Conservation (phyloP, 1,140 invertebrate genomes). For the Drosophila ogumai region DNA sequence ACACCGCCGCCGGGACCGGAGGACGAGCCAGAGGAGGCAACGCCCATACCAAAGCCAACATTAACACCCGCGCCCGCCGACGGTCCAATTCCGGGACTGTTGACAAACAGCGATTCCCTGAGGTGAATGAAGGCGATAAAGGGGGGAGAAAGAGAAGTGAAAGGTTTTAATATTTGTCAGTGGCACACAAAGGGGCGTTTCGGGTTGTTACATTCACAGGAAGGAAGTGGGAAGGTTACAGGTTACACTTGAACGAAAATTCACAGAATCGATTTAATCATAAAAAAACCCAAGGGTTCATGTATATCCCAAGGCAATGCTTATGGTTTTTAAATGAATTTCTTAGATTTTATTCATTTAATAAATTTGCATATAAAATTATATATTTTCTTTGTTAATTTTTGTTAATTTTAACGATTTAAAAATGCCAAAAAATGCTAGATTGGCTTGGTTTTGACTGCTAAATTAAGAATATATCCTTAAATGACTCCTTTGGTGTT, state of each 20-base stretch:
- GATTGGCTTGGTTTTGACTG: too few relatives aligned
- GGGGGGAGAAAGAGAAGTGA: conserved; percentile 20
- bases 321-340: not conserved
- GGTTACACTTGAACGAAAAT: not conserved
- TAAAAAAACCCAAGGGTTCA: too few relatives aligned
- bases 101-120: conserved; percentile 84
- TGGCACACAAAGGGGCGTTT: conserved; percentile 24
- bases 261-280: not conserved
- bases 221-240: not conserved
- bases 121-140: conserved; percentile 2
- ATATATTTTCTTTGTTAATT: too few relatives aligned
- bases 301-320: too few relatives aligned
- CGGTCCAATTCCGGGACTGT: conserved; percentile 61
- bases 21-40: not conserved
- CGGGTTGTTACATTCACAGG: not conserved
- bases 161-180: conserved; percentile 68
- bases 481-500: too few relatives aligned
- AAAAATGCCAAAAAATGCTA: too few relatives aligned
- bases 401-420: too few relatives aligned
- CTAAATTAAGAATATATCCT: too few relatives aligned
- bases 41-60: conserved; percentile 16
- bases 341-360: too few relatives aligned
- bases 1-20: conserved; percentile 42
- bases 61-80: conserved; percentile 10
- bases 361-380: too few relatives aligned